Evolutionary conservation across 2,113 vertebrate species (phyloP).

Genomic region (Tupaia tana): DNA sequence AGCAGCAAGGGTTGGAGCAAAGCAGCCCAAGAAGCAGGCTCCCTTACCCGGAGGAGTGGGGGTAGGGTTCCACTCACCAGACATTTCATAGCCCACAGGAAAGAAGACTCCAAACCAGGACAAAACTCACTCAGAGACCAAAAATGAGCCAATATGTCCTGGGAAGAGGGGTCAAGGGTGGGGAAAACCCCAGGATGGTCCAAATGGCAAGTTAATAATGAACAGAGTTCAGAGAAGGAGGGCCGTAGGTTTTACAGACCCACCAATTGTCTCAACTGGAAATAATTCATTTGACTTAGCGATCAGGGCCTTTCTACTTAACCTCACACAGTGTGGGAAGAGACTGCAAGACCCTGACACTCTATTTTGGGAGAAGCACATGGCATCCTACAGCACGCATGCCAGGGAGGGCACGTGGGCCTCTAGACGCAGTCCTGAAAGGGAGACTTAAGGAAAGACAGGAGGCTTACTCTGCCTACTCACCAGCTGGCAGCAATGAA

Average conservation of each 20-base stretch:
- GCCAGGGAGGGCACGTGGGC: not conserved
- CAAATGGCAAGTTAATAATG: not conserved
- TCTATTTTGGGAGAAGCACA: not conserved
- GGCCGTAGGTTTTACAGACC: not conserved
- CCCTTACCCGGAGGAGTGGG: not conserved
- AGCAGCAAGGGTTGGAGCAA: not conserved
- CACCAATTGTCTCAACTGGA: not conserved
- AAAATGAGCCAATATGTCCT: not conserved
- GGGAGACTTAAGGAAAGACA: not conserved
- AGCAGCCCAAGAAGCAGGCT: not conserved
- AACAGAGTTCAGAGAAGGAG: not conserved
- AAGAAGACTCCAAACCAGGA: not conserved
- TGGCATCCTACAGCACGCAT: not conserved
- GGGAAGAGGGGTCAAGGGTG: not conserved
- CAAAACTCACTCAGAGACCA: not conserved
- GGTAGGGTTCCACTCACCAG: not conserved
- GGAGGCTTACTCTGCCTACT: not conserved
- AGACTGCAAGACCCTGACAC: not conserved
- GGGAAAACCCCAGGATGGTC: not conserved
- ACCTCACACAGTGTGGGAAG: not conserved
- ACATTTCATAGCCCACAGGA: not conserved
- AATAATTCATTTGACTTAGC: not conserved
- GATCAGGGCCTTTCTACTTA: not conserved
- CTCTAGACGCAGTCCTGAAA: not conserved
- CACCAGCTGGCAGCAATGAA: not conserved